Conservation (phyloP, 2,113 vertebrate species). For the Corydoras maculifer region DNA sequence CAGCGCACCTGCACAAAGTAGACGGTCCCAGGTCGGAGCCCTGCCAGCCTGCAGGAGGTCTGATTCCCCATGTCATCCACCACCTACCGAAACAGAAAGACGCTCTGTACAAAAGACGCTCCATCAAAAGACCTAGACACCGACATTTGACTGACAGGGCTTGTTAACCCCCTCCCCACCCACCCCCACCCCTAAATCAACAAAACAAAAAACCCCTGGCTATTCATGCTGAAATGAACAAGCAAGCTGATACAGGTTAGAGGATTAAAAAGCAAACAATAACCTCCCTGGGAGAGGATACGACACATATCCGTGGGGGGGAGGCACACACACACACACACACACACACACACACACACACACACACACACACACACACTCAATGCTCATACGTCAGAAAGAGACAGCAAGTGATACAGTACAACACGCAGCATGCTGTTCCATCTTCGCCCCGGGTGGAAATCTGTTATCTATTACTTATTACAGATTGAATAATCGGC, state of each 20-base stretch:
- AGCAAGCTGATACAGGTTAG: constrained; percentile 37
- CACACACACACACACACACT: too few species aligned
- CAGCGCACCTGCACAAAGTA: constrained; percentile 98
- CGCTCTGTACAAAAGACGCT: constrained; percentile 37
- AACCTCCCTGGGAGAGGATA: constrained; percentile 25
- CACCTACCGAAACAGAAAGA: constrained; percentile 64
- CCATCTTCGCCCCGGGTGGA: constrained; percentile 47
- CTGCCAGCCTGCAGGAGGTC: constrained; percentile 88
- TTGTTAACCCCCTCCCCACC: constrained; percentile 25
- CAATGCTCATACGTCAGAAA: constrained; percentile 4
- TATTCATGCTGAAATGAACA: constrained; percentile 36
- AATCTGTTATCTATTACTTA: constrained; percentile 60
- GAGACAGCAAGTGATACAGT: constrained; percentile 37
- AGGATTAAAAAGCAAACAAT: constrained; percentile 26
- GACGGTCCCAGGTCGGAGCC: constrained; percentile 85
- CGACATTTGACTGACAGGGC: constrained; percentile 19
- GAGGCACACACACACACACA: too few species aligned
- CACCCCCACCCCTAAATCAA: too few species aligned
- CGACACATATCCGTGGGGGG: constrained; percentile 30
- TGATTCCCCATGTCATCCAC: constrained; percentile 95
- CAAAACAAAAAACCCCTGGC: background rate
- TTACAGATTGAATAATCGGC: constrained; percentile 45
- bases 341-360: too few species aligned
- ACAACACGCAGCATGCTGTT: constrained; percentile 13
- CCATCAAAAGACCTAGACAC: constrained; percentile 28